Evolutionary conservation across 1,140 invertebrate species (phyloP).

Genomic region (Dendrolimus kikuchii): DNA sequence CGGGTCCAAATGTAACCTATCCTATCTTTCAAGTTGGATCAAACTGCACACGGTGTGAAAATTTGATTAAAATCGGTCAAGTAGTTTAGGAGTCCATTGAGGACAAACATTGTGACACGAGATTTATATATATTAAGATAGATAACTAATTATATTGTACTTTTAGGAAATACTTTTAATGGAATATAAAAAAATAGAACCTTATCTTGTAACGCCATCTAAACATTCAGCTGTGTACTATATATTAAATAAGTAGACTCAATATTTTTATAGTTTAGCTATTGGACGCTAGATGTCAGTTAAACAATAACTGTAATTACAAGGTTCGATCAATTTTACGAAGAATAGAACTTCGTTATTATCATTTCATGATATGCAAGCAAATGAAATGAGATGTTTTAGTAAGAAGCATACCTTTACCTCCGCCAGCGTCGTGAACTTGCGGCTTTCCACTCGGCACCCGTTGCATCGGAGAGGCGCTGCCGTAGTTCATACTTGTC

Average conservation of each 20-base stretch:
- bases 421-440: slow-evolving; percentile 65
- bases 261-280: slow-evolving; percentile 17
- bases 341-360: too few relatives aligned
- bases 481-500: slow-evolving; percentile 67
- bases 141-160: too few relatives aligned
- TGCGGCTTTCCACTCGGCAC: slow-evolving; percentile 66
- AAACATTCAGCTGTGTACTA: neutral
- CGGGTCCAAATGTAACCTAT: too few relatives aligned
- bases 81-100: too few relatives aligned
- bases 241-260: neutral
- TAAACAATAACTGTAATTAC: slow-evolving; percentile 4
- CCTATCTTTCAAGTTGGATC: too few relatives aligned
- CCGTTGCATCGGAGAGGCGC: slow-evolving; percentile 64
- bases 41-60: too few relatives aligned
- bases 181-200: neutral
- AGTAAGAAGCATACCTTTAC: slow-evolving; percentile 60
- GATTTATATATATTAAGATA: too few relatives aligned
- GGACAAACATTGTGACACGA: too few relatives aligned
- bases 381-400: too few relatives aligned
- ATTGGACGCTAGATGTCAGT: slow-evolving; percentile 29
- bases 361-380: too few relatives aligned
- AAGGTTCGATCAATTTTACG: neutral
- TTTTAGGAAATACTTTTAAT: neutral
- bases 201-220: neutral
- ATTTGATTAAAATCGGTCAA: too few relatives aligned